Evolutionary conservation across 1,140 invertebrate genomes (phyloP).

Genomic region (Pseudomyrmex pallidus): DNA sequence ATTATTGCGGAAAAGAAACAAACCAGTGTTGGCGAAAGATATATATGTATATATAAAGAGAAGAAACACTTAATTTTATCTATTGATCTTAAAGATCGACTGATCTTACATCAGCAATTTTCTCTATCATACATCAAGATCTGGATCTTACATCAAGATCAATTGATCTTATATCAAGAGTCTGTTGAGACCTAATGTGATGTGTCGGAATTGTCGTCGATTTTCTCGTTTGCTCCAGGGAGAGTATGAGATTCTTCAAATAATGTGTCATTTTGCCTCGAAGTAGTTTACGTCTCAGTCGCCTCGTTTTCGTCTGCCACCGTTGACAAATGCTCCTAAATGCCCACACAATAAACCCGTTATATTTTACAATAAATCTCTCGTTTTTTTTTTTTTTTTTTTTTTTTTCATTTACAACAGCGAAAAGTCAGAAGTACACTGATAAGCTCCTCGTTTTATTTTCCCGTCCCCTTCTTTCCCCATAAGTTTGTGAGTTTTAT

Average conservation of each 20-base stretch:
- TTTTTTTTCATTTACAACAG: conserved; percentile 50
- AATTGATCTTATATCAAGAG: conserved; percentile 26
- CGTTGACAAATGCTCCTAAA: conserved; percentile 71
- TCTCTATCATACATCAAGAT: no score
- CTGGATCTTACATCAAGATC: no score
- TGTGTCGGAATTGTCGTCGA: conserved; percentile 14
- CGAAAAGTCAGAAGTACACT: conserved; percentile 71
- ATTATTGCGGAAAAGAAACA: no score
- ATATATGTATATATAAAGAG: no score
- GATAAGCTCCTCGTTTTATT: conserved; percentile 72
- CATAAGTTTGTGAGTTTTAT: conserved; percentile 75
- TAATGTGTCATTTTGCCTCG: conserved; percentile 59
- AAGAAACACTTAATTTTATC: no score
- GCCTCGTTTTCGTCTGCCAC: conserved; percentile 40
- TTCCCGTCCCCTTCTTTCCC: neutral
- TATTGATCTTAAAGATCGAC: no score
- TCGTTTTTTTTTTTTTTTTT: no score
- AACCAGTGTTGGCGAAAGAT: no score
- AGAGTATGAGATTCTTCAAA: conserved; percentile 70
- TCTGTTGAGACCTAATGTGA: conserved; percentile 4
- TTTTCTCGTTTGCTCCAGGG: conserved; percentile 25
- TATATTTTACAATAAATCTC: conserved; percentile 45
- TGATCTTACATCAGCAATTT: no score
- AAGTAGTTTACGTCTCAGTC: conserved; percentile 51
- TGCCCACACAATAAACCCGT: conserved; percentile 63